A percentile compares a stretch with the other conserved stretches of the same genome.
phyloP scores from a whole-genome alignment of 2,797 vertebrate species.

The Pogoniulus pusillus region DNA sequence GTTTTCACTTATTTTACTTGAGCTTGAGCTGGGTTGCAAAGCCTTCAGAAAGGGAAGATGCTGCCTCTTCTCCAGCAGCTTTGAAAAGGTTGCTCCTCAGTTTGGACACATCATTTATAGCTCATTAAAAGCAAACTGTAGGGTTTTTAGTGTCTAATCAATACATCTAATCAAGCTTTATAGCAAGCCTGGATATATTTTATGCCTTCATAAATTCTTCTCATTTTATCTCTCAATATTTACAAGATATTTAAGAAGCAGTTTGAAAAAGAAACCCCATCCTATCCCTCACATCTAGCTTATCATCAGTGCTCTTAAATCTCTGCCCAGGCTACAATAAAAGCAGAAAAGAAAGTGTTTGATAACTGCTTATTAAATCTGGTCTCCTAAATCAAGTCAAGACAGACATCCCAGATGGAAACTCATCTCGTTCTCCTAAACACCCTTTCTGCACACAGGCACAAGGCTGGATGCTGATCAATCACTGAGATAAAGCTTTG shows the following conservation, averaged over 20 bases:
- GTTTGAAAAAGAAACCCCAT: not conserved
- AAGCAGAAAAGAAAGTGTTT: not conserved
- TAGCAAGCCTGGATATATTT: conserved; percentile 47
- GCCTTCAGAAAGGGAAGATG: not conserved
- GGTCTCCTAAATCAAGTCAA: conserved; percentile 12
- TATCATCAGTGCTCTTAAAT: conserved; percentile 33
- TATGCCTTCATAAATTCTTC: conserved; percentile 63
- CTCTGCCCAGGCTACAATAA: conserved; percentile 3
- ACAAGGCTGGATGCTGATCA: not conserved
- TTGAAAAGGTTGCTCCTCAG: not conserved
- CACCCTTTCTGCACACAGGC: not conserved
- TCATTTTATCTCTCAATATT: conserved; percentile 58
- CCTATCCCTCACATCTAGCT: not conserved
- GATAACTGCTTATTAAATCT: not conserved
- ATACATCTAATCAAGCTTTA: conserved; percentile 47
- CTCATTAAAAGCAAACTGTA: conserved; percentile 50
- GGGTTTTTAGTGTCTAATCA: conserved; percentile 38
- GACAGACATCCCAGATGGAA: not conserved
- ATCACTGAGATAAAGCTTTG: not conserved
- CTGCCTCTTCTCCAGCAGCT: not conserved
- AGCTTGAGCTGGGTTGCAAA: not conserved
- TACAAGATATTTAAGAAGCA: conserved; percentile 24
- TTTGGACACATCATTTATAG: conserved; percentile 16
- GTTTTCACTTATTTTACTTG: not conserved
- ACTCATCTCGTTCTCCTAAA: not conserved